Conservation (phyloP, 2,888 invertebrate genomes). For the Eucera pruinosa region DNA sequence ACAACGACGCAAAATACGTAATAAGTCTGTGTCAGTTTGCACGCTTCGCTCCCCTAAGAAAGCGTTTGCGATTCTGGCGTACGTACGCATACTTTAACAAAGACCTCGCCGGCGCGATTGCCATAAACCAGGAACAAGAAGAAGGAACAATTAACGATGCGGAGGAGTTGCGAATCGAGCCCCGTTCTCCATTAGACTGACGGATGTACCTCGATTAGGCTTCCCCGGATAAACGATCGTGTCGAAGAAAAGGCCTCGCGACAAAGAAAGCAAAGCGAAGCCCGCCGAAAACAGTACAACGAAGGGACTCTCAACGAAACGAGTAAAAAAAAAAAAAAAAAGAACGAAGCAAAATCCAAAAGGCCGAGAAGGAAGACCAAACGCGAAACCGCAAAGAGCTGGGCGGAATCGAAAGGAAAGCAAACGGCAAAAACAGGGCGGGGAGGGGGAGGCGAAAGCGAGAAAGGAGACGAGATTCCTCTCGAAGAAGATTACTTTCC, state of each 20-base stretch:
- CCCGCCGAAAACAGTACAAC: slow-evolving; percentile 15
- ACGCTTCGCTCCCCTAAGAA: too few relatives aligned
- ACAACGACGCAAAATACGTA: too few relatives aligned
- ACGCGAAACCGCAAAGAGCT: too few relatives aligned
- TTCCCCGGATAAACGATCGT: slow-evolving; percentile 69
- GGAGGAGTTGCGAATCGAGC: slow-evolving; percentile 37
- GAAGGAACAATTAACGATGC: slow-evolving; percentile 43
- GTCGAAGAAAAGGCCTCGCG: slow-evolving; percentile 35
- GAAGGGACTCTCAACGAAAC: neutral
- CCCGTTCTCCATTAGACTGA: slow-evolving; percentile 75
- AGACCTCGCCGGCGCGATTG: neutral
- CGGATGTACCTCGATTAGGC: slow-evolving; percentile 77
- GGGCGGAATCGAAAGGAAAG: slow-evolving; percentile 1
- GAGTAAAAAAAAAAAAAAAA: neutral
- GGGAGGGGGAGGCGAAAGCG: neutral
- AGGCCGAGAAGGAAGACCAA: too few relatives aligned
- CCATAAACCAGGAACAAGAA: slow-evolving; percentile 20
- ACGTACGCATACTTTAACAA: too few relatives aligned
- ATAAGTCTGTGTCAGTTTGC: slow-evolving; percentile 12
- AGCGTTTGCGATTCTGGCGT: neutral
- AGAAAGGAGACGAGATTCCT: neutral
- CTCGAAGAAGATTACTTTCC: neutral
- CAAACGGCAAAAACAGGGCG: slow-evolving; percentile 1
- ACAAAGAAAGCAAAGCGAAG: slow-evolving; percentile 24
- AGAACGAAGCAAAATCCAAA: too few relatives aligned